phyloP scores from a whole-genome alignment of 2,888 invertebrate genomes.

The Hybos culiciformis region DNA sequence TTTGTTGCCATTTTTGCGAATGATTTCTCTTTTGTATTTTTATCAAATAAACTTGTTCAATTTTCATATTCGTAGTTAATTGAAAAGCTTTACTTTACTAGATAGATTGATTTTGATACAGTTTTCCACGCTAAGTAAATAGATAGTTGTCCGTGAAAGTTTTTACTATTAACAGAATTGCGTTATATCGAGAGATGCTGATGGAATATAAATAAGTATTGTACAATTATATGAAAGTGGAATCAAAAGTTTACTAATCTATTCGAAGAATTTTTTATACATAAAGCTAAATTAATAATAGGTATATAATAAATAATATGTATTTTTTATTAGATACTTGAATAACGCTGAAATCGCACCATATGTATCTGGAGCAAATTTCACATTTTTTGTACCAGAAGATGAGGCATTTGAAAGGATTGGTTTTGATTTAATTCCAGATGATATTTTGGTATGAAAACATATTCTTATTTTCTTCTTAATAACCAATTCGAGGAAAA shows the following conservation, averaged over 20 bases:
- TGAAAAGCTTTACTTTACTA: too few relatives aligned
- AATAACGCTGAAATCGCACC: conserved; percentile 48
- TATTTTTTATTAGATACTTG: conserved; percentile 35
- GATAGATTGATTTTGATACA: too few relatives aligned
- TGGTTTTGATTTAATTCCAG: conserved; percentile 44
- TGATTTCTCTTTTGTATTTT: too few relatives aligned
- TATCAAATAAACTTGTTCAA: too few relatives aligned
- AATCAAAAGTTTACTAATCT: too few relatives aligned
- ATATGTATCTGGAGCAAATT: conserved; percentile 47
- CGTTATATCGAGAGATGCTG: too few relatives aligned
- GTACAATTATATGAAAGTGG: background rate
- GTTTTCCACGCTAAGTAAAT: too few relatives aligned
- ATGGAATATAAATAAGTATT: background rate
- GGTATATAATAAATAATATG: background rate
- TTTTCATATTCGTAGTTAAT: too few relatives aligned
- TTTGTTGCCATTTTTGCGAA: too few relatives aligned
- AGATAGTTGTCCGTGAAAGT: too few relatives aligned
- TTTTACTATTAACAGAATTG: too few relatives aligned
- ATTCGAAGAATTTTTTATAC: too few relatives aligned
- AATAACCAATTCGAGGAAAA: background rate
- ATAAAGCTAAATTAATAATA: background rate
- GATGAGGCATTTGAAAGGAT: conserved; percentile 50
- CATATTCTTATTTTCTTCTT: background rate
- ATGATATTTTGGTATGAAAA: conserved; percentile 35
- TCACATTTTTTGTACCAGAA: conserved; percentile 56